These are phyloP conservation scores for Lysandra bellargus DNA, from an alignment of 2,888 invertebrate species.

Conservation along the genomic window DNA sequence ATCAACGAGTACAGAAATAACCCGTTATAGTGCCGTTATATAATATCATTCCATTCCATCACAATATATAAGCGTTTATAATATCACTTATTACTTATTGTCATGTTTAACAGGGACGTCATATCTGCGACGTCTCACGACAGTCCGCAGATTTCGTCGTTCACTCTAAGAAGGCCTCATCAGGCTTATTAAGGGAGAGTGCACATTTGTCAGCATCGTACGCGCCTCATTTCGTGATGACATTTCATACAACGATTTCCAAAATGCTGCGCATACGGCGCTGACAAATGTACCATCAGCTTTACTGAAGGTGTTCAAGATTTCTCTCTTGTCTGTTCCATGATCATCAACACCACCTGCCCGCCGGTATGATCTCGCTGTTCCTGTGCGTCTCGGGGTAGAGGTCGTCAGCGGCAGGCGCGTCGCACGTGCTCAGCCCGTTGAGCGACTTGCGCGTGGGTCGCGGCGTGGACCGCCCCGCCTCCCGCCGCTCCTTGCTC, in stretches of 20 bases:
- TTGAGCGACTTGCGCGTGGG: conserved; percentile 57
- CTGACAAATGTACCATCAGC: no score
- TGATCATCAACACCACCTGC: conserved; percentile 57
- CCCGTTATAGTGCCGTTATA: no score
- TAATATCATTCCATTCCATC: neutral
- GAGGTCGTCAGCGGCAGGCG: conserved; percentile 66
- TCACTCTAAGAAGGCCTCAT: neutral
- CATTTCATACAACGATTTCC: no score
- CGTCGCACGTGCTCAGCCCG: conserved; percentile 55
- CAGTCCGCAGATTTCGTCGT: neutral
- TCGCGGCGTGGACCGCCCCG: conserved; percentile 64
- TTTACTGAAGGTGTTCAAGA: neutral
- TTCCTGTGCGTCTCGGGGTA: conserved; percentile 61
- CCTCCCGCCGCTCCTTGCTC: conserved; percentile 58
- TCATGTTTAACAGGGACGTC: neutral
- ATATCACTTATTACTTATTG: neutral
- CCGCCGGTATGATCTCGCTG: conserved; percentile 47
- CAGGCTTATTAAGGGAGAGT: no score
- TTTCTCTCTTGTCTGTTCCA: neutral
- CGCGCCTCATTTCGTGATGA: no score
- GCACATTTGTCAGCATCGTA: no score
- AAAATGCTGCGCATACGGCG: no score
- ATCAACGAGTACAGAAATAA: no score
- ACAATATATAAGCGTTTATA: neutral
- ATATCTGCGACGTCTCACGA: neutral